Evolutionary conservation across 2,797 vertebrate genomes (phyloP).

Genomic region (Arremon aurantiirostris): DNA sequence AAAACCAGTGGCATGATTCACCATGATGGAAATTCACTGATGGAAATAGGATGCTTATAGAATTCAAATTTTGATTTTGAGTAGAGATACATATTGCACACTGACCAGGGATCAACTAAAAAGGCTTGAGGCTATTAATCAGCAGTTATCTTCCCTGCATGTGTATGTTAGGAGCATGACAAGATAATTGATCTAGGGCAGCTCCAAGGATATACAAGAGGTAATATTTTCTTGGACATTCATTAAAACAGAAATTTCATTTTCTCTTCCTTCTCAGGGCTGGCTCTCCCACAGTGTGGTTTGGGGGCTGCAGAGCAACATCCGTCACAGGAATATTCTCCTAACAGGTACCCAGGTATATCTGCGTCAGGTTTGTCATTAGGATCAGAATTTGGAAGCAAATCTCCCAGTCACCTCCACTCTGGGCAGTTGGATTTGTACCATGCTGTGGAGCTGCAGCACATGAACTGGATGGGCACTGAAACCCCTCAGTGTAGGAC

Average conservation of each 20-base stretch:
- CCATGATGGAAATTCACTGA: not conserved
- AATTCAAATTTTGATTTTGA: not conserved
- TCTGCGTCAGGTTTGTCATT: accelerated
- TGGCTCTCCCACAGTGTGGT: not conserved
- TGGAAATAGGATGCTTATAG: not conserved
- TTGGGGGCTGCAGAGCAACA: not conserved
- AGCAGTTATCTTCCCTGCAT: not conserved
- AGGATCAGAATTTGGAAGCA: not conserved
- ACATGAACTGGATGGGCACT: not conserved
- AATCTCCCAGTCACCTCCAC: no score
- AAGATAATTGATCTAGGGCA: not conserved
- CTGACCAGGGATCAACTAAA: not conserved
- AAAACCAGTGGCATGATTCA: not conserved
- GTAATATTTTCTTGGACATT: not conserved
- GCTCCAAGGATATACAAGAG: not conserved
- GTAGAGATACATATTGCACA: not conserved
- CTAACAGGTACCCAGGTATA: accelerated
- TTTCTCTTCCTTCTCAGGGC: not conserved
- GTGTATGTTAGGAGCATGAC: not conserved
- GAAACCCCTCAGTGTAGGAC: no score
- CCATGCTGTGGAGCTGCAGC: not conserved
- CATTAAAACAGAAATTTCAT: not conserved
- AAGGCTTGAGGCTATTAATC: not conserved
- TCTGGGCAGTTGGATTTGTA: accelerated
- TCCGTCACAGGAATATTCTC: not conserved